Percentiles rank a stretch among this genome's conserved stretches.
phyloP scores from a whole-genome alignment of 2,113 vertebrate species.

The Ifrita kowaldi region DNA sequence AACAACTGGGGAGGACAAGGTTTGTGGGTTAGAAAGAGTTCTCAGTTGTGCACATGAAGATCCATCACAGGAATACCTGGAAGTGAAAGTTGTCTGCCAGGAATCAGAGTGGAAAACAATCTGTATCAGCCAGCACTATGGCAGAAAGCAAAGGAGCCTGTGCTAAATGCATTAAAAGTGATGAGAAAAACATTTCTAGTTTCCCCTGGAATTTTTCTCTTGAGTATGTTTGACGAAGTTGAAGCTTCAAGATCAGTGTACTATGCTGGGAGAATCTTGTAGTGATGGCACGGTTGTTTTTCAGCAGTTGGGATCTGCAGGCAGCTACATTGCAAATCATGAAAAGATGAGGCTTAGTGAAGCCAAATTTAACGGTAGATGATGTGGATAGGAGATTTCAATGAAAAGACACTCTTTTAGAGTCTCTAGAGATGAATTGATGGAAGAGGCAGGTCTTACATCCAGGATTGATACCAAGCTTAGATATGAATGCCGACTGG shows the following conservation, averaged over 20 bases:
- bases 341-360: background rate
- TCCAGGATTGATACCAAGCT: background rate
- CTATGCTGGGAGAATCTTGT: background rate
- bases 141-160: accelerated
- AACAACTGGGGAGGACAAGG: background rate
- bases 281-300: background rate
- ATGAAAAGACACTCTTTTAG: background rate
- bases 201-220: background rate
- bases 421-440: background rate
- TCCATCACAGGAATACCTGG: background rate
- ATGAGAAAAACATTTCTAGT: background rate
- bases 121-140: background rate
- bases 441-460: background rate
- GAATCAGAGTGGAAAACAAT: background rate
- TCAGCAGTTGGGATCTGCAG: background rate
- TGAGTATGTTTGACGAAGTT: background rate
- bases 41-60: background rate
- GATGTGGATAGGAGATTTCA: background rate
- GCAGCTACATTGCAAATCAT: background rate
- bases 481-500: background rate
- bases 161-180: background rate
- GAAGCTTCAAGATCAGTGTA: background rate
- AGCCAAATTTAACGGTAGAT: background rate
- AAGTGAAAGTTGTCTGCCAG: background rate
- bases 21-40: background rate